Evolutionary conservation across 2,113 vertebrate species (phyloP).

Genomic region (Pycnonotus jocosus): DNA sequence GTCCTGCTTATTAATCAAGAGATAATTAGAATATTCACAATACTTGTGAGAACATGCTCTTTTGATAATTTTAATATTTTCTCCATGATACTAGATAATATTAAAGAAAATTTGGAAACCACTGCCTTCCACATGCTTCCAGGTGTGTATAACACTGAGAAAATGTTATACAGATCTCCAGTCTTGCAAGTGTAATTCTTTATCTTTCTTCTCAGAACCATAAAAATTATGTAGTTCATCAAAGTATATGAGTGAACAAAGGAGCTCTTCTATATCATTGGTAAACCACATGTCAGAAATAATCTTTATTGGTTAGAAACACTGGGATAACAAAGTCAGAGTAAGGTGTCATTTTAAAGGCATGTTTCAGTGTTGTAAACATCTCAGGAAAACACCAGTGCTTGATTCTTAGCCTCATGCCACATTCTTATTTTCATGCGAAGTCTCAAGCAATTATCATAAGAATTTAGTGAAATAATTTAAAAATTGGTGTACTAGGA

Average conservation of each 20-base stretch:
- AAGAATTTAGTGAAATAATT: background rate
- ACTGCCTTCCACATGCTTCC: background rate
- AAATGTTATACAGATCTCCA: background rate
- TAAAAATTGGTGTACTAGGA: background rate
- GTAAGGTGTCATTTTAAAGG: background rate
- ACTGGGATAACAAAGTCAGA: background rate
- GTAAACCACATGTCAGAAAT: background rate
- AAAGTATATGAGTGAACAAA: background rate
- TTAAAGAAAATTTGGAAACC: slow-evolving; percentile 44
- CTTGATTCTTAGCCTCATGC: background rate
- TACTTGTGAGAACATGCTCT: slow-evolving; percentile 66
- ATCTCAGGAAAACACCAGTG: background rate
- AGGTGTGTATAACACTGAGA: background rate
- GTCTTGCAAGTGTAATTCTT: background rate
- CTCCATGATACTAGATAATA: slow-evolving; percentile 43
- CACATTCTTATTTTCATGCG: background rate
- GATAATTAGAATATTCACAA: slow-evolving; percentile 69
- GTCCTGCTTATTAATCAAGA: slow-evolving; percentile 65
- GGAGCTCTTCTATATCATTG: background rate
- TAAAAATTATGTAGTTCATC: background rate
- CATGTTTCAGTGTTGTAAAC: background rate
- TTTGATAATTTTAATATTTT: slow-evolving; percentile 69
- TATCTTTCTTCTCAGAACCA: background rate
- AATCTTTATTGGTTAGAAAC: background rate
- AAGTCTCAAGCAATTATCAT: background rate